Evolutionary conservation across 1,140 invertebrate species (phyloP).

Genomic region (Heliconius himera): DNA sequence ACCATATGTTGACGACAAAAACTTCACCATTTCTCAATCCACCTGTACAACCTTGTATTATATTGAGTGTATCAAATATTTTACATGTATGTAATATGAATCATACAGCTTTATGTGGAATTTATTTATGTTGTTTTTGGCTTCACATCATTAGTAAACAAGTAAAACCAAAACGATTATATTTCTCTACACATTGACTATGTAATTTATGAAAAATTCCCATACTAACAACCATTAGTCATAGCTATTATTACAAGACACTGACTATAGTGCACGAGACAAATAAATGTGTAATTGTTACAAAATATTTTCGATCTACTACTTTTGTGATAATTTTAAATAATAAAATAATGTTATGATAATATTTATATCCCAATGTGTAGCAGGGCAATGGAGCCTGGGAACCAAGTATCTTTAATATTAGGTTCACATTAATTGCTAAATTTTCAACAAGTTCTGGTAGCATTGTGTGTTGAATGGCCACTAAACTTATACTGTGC

Average conservation of each 20-base stretch:
- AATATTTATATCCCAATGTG: no score
- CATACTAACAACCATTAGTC: not conserved
- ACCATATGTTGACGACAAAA: conserved; percentile 17
- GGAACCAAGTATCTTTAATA: no score
- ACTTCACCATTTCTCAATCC: conserved; percentile 18
- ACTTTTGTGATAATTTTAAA: not conserved
- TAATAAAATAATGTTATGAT: no score
- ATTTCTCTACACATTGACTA: not conserved
- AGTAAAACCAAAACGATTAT: not conserved
- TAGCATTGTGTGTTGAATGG: no score
- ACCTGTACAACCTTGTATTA: conserved; percentile 20
- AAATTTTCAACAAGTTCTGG: no score
- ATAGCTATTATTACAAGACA: not conserved
- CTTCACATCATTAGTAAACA: not conserved
- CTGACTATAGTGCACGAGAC: not conserved
- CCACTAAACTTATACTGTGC: no score
- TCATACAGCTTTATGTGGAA: not conserved
- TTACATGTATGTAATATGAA: conserved; percentile 17
- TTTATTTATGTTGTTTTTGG: not conserved
- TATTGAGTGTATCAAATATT: not conserved
- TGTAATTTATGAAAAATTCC: not conserved
- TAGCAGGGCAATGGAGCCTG: no score
- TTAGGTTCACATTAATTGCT: no score
- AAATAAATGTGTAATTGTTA: not conserved
- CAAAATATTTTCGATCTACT: not conserved